phyloP scores from a whole-genome alignment of 1,140 invertebrate genomes.

The Atta colombica region DNA sequence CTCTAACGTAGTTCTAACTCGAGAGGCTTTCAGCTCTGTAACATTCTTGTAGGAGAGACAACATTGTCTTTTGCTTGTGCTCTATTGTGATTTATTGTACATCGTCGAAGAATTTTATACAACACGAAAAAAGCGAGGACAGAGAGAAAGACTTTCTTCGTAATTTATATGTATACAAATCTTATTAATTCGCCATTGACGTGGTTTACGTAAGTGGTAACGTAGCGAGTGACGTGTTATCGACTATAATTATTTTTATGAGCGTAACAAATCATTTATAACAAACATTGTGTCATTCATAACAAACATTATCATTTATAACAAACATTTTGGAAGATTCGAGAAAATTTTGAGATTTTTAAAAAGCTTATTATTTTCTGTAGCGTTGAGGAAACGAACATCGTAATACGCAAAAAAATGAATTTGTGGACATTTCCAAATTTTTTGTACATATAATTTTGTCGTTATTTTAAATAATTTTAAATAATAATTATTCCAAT shows the following conservation, averaged over 20 bases:
- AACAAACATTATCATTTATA: background rate
- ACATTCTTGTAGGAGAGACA: background rate
- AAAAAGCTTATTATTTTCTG: conserved; percentile 8
- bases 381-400: background rate
- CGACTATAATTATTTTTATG: conserved; percentile 23
- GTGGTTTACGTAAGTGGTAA: conserved; percentile 42
- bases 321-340: too few species aligned
- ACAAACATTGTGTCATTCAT: too few species aligned
- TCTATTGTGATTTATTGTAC: background rate
- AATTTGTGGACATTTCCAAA: background rate
- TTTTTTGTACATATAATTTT: background rate
- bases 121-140: background rate
- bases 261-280: background rate
- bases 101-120: background rate
- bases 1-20: background rate
- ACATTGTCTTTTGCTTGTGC: background rate
- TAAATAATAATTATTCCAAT: background rate
- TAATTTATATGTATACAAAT: background rate
- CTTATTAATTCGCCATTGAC: conserved; percentile 6
- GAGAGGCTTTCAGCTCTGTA: background rate
- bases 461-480: background rate
- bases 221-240: background rate
- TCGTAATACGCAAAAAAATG: background rate
- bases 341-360: background rate
- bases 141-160: background rate